A percentile compares a stretch with the other conserved stretches of the same genome.
These are phyloP conservation scores for Aromia moschata DNA, from an alignment of 2,888 invertebrate genomes.

Conservation along the genomic window DNA sequence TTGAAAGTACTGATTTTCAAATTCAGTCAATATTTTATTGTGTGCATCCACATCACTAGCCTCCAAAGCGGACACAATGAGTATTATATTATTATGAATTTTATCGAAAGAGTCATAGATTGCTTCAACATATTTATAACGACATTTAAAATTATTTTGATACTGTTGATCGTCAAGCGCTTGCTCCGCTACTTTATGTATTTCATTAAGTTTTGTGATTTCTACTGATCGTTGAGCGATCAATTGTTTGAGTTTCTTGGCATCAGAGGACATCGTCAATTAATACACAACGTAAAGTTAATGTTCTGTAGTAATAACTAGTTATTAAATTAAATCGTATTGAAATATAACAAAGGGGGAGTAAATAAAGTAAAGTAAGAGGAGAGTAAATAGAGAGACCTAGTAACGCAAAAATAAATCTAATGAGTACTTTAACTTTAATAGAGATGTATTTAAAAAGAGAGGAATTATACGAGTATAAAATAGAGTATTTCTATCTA, in stretches of 20 bases:
- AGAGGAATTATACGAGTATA: too few species aligned
- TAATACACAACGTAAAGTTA: background rate
- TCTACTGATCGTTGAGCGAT: background rate
- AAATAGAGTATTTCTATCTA: too few species aligned
- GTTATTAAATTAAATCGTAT: too few species aligned
- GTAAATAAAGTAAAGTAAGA: background rate
- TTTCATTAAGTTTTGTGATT: background rate
- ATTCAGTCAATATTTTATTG: background rate
- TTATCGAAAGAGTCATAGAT: background rate
- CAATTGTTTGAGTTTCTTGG: background rate
- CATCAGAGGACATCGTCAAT: background rate
- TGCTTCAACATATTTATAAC: background rate
- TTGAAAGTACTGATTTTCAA: background rate
- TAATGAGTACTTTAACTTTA: too few species aligned
- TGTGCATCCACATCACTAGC: background rate
- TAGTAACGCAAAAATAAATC: background rate
- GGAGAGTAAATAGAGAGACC: background rate
- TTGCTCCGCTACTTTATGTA: background rate
- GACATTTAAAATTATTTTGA: background rate
- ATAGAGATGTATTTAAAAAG: too few species aligned
- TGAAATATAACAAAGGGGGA: background rate
- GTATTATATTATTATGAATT: background rate
- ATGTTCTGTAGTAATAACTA: background rate
- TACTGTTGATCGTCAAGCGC: background rate
- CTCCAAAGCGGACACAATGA: background rate